These are phyloP conservation scores for Rhopalosiphum maidis DNA, from an alignment of 1,140 invertebrate genomes.

Conservation along the genomic window DNA sequence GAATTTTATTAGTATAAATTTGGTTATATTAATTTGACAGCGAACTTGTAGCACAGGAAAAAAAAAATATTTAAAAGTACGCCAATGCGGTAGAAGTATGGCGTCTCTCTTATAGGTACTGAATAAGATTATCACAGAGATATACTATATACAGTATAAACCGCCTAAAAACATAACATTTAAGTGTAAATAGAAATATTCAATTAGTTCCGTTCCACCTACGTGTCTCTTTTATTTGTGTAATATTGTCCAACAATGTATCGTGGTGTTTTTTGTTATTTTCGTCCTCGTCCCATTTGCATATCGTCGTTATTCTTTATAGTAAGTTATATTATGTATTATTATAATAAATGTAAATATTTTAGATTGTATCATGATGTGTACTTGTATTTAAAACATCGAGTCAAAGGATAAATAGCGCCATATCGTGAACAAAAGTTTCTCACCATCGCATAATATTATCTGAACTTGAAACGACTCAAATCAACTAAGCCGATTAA, in stretches of 20 bases:
- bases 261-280: background rate
- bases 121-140: background rate
- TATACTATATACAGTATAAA: too few species aligned
- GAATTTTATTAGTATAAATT: background rate
- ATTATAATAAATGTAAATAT: background rate
- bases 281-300: background rate
- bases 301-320: background rate
- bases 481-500: background rate
- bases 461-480: background rate
- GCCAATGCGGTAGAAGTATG: background rate
- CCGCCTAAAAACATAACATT: background rate
- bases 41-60: background rate
- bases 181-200: background rate
- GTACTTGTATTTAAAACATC: background rate
- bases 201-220: background rate
- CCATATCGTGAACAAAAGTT: constrained; percentile 10
- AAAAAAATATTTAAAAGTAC: background rate
- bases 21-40: background rate
- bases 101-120: background rate
- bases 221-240: background rate
- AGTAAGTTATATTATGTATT: background rate
- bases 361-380: background rate
- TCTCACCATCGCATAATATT: background rate
- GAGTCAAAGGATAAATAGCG: background rate
- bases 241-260: constrained; percentile 2